Base-by-base conservation (phyloP, 2,797 vertebrate species). In the Microctenopoma stevenorrisi region DNA sequence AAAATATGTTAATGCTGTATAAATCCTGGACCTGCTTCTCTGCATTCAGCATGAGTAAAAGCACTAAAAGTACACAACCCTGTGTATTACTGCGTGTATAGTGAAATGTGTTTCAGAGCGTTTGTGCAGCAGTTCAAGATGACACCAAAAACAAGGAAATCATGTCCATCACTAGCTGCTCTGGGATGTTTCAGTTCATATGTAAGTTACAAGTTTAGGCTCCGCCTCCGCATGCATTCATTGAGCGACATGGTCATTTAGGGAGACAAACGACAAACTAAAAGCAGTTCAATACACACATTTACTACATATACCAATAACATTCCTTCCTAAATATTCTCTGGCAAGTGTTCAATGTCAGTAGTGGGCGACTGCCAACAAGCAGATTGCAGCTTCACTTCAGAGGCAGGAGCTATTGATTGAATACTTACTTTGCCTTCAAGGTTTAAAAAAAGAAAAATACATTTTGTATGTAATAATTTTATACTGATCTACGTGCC, bases 321-420 rank as follows among this genome's bases (percentile, higher is more conserved):
- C 14, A 25, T 74, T 74, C 47, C 40, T 61, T 72, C 64, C 14
- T 64, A 46, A 69, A 69, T 51, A 68, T 68, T 61, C n/a, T 66
- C 63, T 62, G 78, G 76, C 66, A 64, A 35, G 2, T 49, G 44
- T 62, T 81, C 53, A 73, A 4, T 68, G 64, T 61, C 50, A 56
- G 54, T 10, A 25, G 68, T 81, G 78, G 76, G 63, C 6, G 46
- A 68, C 74, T 58, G 68, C 66, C 74, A 76, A 26, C 50, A 7
- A 55, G 38, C 68, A 72, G 3, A 54, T 38, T 7, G 9, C 46
- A 8, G 9, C 46, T 43, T 76, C 61, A 55, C 44, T 15, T 12
- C 56, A 53, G 40, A 44, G n/a, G 22, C 30, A 54, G 44, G 25
- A 59, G 38, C 54, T 59, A 62, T 76, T 33, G 53, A 74, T 51